Conservation (phyloP, 2,113 vertebrate species). For the Macquaria australasica region DNA sequence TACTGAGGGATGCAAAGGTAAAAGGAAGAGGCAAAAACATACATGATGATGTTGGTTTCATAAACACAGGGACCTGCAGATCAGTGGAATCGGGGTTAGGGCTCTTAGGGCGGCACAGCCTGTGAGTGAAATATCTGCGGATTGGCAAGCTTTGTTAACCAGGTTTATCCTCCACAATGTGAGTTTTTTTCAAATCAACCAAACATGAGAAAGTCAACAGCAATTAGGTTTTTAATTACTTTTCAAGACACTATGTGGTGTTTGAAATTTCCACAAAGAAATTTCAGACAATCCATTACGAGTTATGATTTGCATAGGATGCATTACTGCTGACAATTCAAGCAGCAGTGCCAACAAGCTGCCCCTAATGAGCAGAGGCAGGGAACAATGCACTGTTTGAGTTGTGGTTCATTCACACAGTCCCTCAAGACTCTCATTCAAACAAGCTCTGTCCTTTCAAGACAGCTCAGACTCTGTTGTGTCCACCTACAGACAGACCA, state of each 20-base stretch:
- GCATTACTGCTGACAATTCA: conserved; percentile 24
- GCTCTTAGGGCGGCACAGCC: neutral
- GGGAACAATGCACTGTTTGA: conserved; percentile 55
- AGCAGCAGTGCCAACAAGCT: conserved; percentile 53
- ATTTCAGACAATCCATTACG: conserved; percentile 47
- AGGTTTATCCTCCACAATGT: neutral
- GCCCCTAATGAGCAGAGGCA: conserved; percentile 46
- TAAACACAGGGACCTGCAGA: neutral
- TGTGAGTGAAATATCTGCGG: neutral
- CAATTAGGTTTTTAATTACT: conserved; percentile 34
- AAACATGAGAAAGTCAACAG: conserved; percentile 34
- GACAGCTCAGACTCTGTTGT: conserved; percentile 32
- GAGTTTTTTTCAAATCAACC: neutral
- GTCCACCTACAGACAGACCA: conserved; percentile 52
- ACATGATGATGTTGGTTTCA: neutral
- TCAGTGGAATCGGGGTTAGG: neutral
- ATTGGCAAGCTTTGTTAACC: neutral
- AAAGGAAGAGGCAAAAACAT: neutral
- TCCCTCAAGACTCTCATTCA: conserved; percentile 35
- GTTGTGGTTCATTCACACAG: conserved; percentile 33
- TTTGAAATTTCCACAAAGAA: conserved; percentile 35
- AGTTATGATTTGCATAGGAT: conserved; percentile 66
- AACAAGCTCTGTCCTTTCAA: conserved; percentile 36
- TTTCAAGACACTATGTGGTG: conserved; percentile 19
- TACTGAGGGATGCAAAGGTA: neutral